Percentiles rank a stretch among this genome's conserved stretches.
Evolutionary conservation across 2,888 invertebrate species (phyloP).

Genomic region (Ophion ellenae): DNA sequence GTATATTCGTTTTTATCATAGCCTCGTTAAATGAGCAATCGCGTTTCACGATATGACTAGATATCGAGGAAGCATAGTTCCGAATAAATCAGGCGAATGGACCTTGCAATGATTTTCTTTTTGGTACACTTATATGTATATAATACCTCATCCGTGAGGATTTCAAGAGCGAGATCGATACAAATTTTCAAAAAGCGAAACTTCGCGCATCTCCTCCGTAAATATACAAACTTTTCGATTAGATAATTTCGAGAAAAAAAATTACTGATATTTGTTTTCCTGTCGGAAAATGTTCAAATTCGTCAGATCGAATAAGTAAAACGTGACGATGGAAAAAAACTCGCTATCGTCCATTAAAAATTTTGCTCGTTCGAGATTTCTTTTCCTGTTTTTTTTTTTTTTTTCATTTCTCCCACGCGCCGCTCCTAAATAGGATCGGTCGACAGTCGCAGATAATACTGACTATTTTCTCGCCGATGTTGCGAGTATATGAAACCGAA

Average conservation of each 20-base stretch:
- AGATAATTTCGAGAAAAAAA: not conserved
- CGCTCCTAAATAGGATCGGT: conserved; percentile 75
- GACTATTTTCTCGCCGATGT: conserved; percentile 77
- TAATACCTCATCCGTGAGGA: not conserved
- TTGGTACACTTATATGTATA: conserved; percentile 6
- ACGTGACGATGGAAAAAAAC: not conserved
- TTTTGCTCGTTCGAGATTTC: not conserved
- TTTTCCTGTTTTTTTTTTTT: not conserved
- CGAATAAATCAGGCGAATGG: conserved; percentile 1
- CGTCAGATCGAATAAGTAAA: not conserved
- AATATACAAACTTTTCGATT: not conserved
- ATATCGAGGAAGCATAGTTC: conserved; percentile 35
- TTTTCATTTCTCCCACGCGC: not conserved
- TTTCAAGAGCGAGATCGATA: not conserved
- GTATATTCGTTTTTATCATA: conserved; percentile 15
- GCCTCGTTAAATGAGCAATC: conserved; percentile 29
- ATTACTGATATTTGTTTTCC: not conserved
- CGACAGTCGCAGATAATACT: conserved; percentile 80
- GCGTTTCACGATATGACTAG: conserved; percentile 44
- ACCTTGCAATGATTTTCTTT: not conserved
- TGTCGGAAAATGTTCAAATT: not conserved
- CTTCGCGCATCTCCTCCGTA: not conserved
- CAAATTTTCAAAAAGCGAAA: not conserved
- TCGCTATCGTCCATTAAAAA: not conserved
- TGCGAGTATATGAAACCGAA: conserved; percentile 79